Conservation (phyloP, 1,140 invertebrate genomes). For the Protaetia brevitarsis region DNA sequence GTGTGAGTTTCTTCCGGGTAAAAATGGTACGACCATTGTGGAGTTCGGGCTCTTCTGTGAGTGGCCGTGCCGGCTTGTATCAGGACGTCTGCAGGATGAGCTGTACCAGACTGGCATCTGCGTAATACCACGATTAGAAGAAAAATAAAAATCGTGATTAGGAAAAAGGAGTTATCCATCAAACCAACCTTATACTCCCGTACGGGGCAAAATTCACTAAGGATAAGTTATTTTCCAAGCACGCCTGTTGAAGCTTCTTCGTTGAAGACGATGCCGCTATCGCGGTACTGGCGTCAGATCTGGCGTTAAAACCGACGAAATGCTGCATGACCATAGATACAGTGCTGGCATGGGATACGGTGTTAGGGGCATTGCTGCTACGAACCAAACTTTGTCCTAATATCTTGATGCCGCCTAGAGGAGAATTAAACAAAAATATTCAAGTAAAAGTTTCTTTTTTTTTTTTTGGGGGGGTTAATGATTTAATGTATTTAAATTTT, state of each 20-base stretch:
- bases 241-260: conserved; percentile 57
- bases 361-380: conserved; percentile 53
- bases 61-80: conserved; percentile 65
- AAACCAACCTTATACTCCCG: conserved; percentile 54
- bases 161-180: background rate
- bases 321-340: conserved; percentile 63
- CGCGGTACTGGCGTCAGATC: conserved; percentile 50
- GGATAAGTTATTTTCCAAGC: conserved; percentile 59
- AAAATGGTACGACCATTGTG: conserved; percentile 91
- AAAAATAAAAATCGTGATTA: too few relatives aligned
- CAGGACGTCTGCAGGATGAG: conserved; percentile 82
- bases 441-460: too few relatives aligned
- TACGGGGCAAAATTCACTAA: conserved; percentile 87
- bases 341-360: conserved; percentile 49
- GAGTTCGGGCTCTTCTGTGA: conserved; percentile 76
- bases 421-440: too few relatives aligned
- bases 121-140: conserved; percentile 11
- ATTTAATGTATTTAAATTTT: too few relatives aligned
- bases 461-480: too few relatives aligned
- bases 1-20: conserved; percentile 86
- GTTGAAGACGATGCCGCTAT: conserved; percentile 52
- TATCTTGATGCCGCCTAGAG: conserved; percentile 59
- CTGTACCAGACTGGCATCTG: conserved; percentile 65
- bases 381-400: conserved; percentile 60
- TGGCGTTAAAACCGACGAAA: conserved; percentile 52